phyloP scores from a whole-genome alignment of 1,140 invertebrate genomes.

The Tetramorium parvispinum region DNA sequence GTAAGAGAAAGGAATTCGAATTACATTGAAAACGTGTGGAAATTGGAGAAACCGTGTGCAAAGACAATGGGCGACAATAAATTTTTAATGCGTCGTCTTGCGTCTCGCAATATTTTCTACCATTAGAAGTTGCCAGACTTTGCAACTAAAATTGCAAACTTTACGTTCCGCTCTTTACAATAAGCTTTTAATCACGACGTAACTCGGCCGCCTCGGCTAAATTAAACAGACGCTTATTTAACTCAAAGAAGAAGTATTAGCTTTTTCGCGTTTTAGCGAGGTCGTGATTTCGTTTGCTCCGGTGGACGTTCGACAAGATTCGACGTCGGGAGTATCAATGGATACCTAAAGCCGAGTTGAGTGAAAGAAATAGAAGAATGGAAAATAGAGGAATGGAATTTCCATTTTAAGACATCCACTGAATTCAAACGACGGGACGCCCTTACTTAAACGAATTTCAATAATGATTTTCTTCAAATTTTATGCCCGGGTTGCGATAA shows the following conservation, averaged over 20 bases:
- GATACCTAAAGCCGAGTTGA: background rate
- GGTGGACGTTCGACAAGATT: constrained; percentile 13
- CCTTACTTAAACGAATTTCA: constrained; percentile 53
- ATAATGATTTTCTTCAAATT: constrained; percentile 60
- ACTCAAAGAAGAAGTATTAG: constrained; percentile 20
- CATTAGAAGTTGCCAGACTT: background rate
- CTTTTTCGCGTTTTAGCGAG: background rate
- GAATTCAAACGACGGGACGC: constrained; percentile 30
- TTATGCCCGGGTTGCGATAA: constrained; percentile 34
- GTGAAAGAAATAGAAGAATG: constrained; percentile 28
- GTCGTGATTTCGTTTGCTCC: background rate
- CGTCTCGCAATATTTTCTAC: background rate
- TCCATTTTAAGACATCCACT: constrained; percentile 49
- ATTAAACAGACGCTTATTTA: constrained; percentile 43
- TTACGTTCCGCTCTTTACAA: background rate
- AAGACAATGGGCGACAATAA: background rate
- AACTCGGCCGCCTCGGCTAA: background rate
- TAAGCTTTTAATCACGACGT: constrained; percentile 25
- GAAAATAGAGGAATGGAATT: constrained; percentile 10
- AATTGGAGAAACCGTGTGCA: background rate
- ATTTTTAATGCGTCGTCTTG: background rate
- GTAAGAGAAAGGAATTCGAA: constrained; percentile 3
- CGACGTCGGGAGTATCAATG: background rate
- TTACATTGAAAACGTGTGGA: background rate
- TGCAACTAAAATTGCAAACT: constrained; percentile 30